Evolutionary conservation across 2,113 vertebrate species (phyloP), one percentile per base, ranked within the genome.

Genomic region (Hiodon alosoides): DNA sequence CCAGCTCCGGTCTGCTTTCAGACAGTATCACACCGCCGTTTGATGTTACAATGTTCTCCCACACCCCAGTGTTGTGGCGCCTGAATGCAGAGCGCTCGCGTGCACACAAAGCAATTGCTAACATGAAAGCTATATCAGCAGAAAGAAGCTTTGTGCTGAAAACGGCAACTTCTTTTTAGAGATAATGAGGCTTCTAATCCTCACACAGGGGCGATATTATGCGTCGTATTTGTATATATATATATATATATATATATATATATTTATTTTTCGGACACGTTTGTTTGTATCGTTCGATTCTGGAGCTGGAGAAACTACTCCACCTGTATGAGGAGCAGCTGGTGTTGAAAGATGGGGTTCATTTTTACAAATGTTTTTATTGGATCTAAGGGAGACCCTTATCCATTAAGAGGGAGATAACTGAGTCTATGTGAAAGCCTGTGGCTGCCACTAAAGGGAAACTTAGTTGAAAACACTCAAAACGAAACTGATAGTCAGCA

Each of bases 141-240:
- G 78, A 68, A 61, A 53, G 48, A 10, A 9, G 5, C 17, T 17
- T 51, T 70, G 47, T 81, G 81, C 83, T 86, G 83, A 85, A 87
- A 83, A 70, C 77, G 61, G 83, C 83, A 87, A 86, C 52, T 87
- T 86, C 80, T 73, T 48, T 31, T 73, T 55, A 67, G 78, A 86
- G 82, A 83, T 85, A 86, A 87, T 83, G 84, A 84, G 77, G 80
- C 80, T 86, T 79, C 79, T 79, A 73, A 65, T 76, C 80, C 82
- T 76, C 66, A 72, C 71, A 77, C 71, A 46, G 71, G 71, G 73
- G 71, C 65, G 72, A 74, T 76, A 66, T 79, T 79, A 76, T 80
- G 81, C 10, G 0, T 69, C 55, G 53, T 31, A n/a, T n/a, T n/a
- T n/a, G n/a, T n/a, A n/a, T n/a, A n/a, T n/a, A n/a, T n/a, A n/a